Base-by-base conservation (phyloP, 1,140 invertebrate species). In the Brachionus asplanchnoidis region DNA sequence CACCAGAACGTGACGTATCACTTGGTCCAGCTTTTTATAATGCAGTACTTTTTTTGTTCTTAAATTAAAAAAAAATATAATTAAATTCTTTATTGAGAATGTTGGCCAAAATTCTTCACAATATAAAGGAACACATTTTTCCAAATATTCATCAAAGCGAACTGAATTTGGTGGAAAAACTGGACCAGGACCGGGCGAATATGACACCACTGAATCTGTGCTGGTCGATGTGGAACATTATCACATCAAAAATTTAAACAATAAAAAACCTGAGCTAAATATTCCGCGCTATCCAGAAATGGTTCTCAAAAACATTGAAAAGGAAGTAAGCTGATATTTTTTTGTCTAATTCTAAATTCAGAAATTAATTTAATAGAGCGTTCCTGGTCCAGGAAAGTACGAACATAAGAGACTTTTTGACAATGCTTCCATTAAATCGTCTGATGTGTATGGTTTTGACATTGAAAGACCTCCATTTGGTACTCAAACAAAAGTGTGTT, bases 11-110 rank as follows among this genome's bases (percentile, higher is more conserved):
- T 84, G 89, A 90, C 79, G 78, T 66, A 8, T 86, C 87, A 12
- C 66, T 90, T 8, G 89, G 89, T n/a, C 89, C 89, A 28, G 89
- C 89, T 8, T 90, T 86, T 85, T 90, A 90, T 85, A 87, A 86
- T 60, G 86, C 87, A 44, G 73, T 77, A 75, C 85, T 84, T 88
- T 88, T 85, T 17, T 78, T 50, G 17, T 42, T 56, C 14, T 20
- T 40, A 6, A 60, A 36, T 20, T 36, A 32, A 5, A 20, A 53
- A n/a, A 75, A 32, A 23, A 78, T 17, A 17, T 56, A 32, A 23
- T 66, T 0, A 78, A 26, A 46, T 77, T 20, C 20, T 56, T 77
- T 6, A 77, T 9, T 40, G 36, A 77, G 28, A 60, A 28, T 32
- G 17, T 50, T 28, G 60, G 11, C 7, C 28, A 50, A 23, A 82